Conservation (phyloP, 2,888 invertebrate genomes). For the Dioctria rufipes region DNA sequence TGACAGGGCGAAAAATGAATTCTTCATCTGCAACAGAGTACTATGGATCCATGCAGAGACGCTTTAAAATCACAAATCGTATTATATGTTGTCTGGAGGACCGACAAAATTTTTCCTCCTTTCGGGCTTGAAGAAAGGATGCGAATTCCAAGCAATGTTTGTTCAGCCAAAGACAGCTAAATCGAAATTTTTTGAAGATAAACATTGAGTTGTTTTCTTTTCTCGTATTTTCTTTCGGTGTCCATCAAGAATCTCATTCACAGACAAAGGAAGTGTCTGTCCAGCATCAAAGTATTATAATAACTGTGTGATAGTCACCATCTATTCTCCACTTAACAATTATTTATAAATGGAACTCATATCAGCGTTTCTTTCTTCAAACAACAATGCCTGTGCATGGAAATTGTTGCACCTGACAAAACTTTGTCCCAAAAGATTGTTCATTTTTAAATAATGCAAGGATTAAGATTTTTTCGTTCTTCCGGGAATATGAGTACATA, state of each 20-base stretch:
- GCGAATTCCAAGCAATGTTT: constrained; percentile 37
- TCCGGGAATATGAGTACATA: background rate
- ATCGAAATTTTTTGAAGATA: constrained; percentile 36
- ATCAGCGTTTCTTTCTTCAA: background rate
- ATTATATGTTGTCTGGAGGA: background rate
- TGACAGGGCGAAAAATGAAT: background rate
- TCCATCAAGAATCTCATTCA: constrained; percentile 12
- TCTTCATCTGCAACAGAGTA: constrained; percentile 1
- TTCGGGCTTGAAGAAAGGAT: constrained; percentile 13
- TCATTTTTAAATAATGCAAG: background rate
- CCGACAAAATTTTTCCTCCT: constrained; percentile 3
- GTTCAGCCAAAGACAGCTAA: constrained; percentile 31
- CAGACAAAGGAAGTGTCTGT: background rate
- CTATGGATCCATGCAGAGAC: background rate
- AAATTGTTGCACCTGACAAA: constrained; percentile 34
- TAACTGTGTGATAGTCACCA: constrained; percentile 11
- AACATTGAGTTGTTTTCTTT: constrained; percentile 25
- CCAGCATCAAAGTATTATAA: background rate
- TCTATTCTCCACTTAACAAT: background rate
- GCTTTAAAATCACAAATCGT: background rate
- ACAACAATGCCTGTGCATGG: background rate
- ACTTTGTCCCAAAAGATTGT: constrained; percentile 10
- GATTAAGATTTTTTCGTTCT: background rate
- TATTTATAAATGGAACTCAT: background rate
- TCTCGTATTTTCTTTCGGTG: constrained; percentile 24